Conservation (phyloP, 2,888 invertebrate species). For the Cylindroiulus punctatus region DNA sequence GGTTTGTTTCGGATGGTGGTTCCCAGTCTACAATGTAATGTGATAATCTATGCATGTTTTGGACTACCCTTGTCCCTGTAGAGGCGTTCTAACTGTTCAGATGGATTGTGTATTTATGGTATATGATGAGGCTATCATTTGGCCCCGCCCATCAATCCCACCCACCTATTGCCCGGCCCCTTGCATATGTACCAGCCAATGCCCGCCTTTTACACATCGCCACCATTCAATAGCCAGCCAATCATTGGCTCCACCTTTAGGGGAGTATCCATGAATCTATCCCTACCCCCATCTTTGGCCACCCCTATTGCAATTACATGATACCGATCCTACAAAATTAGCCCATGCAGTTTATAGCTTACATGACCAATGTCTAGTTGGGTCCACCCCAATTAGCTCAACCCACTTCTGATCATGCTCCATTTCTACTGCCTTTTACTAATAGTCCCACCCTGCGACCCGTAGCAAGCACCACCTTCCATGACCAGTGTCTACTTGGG, state of each 20-base stretch:
- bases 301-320: no score
- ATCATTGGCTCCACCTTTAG: neutral
- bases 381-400: no score
- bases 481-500: no score
- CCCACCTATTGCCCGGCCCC: neutral
- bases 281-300: no score
- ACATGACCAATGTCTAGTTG: no score
- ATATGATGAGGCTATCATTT: neutral
- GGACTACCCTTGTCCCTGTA: slow-evolving; percentile 15
- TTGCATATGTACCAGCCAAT: neutral
- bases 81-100: slow-evolving; percentile 22
- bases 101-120: slow-evolving; percentile 1
- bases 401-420: no score
- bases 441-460: no score
- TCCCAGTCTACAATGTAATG: neutral
- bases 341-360: no score
- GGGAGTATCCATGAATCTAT: no score
- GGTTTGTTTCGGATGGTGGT: neutral
- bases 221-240: neutral
- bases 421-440: no score
- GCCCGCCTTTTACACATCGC: neutral
- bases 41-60: slow-evolving; percentile 37
- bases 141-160: neutral
- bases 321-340: no score
- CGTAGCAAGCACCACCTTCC: no score